Base-by-base conservation (phyloP, 2,888 invertebrate species). In the Dryobotodes eremita region DNA sequence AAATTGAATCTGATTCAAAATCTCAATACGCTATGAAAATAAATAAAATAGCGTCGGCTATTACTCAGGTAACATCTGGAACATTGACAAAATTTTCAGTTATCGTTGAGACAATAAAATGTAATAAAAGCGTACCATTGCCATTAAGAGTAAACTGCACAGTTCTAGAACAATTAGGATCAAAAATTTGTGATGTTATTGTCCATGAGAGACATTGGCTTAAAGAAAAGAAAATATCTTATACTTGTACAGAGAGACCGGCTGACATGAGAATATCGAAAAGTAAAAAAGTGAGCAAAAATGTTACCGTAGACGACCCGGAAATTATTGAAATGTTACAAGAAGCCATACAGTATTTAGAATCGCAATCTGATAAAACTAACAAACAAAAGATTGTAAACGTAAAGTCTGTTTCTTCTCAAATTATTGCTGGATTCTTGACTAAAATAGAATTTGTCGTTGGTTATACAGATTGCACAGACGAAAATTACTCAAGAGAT, bases 371-470 rank as follows among this genome's bases (percentile, higher is more conserved):
- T 11, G 92, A 92, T 75, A 91, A 84, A 77, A 92, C 92, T 73
- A 92, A 92, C 78, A 95, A 94, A 90, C 94, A 93, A 83, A 93
- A 93, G 85, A 84, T 97, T 31, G 90, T 95, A 0, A 90, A 95
- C 75, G 90, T 97, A 11, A 92, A 93, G 72, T 94, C 96, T 2
- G 97, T 97, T 20, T 92, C 95, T 0, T 92, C 92, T 42, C 97
- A 97, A 93, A 91, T 97, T 20, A 97, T 97, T 10, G 93, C 97
- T 70, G 98, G 98, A 31, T 88, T 93, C 50, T 89, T 97, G 72
- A 97, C 97, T 50, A 97, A 96, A 90, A 97, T 98, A 66, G 96
- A 97, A 85, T 97, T 97, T 71, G 95, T 97, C 86, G 93, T 98
- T 17, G 97, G 97, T 23, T 95, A 96, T 64, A 97, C 97, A 5